Base-by-base conservation (phyloP, 2,113 vertebrate genomes). In the Anhinga rufa region DNA sequence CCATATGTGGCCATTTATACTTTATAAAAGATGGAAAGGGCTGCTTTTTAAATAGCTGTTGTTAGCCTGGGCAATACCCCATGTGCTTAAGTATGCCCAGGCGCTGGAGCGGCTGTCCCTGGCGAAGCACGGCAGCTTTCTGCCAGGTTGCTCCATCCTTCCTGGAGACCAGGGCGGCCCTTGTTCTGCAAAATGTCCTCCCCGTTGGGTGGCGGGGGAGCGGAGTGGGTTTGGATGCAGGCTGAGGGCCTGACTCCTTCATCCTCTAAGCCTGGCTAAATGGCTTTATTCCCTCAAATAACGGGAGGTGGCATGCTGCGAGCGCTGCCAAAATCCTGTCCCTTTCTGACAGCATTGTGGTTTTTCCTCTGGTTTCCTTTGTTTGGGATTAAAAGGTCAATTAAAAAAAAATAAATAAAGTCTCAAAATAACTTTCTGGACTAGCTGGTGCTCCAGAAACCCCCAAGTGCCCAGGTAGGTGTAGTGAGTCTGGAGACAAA, bases 1-100 rank as follows among this genome's bases (percentile, higher is more conserved):
- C 24, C 9, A 1, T 18, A 13, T 10, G 49, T 83, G 64, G 7
- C 9, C 1, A 7, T 32, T 36, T 52, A 4, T 49, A 11, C 7
- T 57, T 54, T 31, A 5, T 8, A 44, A 22, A 57, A 48, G 40
- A 8, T 32, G 69, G 36, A 12, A 70, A 62, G 26, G 38, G 32
- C 34, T 79, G 64, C 0, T 0, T 48, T 71, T 82, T 51, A 4
- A 32, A 6, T 4, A 52, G 9, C 17, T 44, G 36, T 7, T 22
- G 34, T 5, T 48, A 12, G 11, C 15, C 76, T 28, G 38, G 58
- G 31, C 0, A 0, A 18, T 62, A 19, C 5, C 24, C 16, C 0
- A 0, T 4, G 55, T 0, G 0, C 42, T 32, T 0, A 1, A 34
- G 9, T 7, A 5, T 2, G 64, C 24, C 42, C 12, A 12, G 69